Evolutionary conservation across 2,113 vertebrate species (phyloP), one percentile per base, ranked within the genome.

Genomic region (Chaetura pelagica): DNA sequence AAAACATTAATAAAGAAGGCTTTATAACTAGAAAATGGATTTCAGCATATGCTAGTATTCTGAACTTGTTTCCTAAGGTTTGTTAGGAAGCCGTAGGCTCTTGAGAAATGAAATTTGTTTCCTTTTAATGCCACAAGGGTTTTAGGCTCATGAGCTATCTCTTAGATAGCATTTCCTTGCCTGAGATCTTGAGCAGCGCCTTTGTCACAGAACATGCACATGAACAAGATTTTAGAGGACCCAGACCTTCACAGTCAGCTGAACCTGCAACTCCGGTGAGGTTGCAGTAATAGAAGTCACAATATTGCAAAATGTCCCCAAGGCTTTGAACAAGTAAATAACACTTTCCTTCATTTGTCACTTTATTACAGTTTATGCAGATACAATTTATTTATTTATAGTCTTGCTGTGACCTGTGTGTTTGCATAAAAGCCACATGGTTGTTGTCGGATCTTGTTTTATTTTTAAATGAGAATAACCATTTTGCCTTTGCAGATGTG

Each of bases 21-120:
- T 94, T 90, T 94, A 21, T 82, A 67, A 75, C 34, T 57, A 79
- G 76, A 61, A 93, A 75, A 75, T 87, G 29, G 44, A 58, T 86
- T 72, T 17, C 20, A 90, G 20, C 40, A 38, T 68, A 42, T 69
- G 48, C 57, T 87, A 4, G 30, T 72, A 21, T 48, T 87, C 66
- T 44, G 27, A 86, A 52, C 44, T 81, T 67, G 26, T 78, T 90
- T 93, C 86, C 69, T 42, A 58, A 23, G 49, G 23, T 88, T 95
- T 76, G 15, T 61, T 67, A 73, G 27, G 57, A 80, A 92, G 66
- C 69, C 4, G 12, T 14, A 48, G 64, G 42, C 78, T 92, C 52
- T 58, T 74, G 57, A 87, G 61, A 66, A 92, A 63, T 79, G 48
- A 54, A 75, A 49, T 49, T 75, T 1, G 75, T 89, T 93, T 94